Conservation (phyloP, 2,888 invertebrate genomes). For the Lucinisca nassula region DNA sequence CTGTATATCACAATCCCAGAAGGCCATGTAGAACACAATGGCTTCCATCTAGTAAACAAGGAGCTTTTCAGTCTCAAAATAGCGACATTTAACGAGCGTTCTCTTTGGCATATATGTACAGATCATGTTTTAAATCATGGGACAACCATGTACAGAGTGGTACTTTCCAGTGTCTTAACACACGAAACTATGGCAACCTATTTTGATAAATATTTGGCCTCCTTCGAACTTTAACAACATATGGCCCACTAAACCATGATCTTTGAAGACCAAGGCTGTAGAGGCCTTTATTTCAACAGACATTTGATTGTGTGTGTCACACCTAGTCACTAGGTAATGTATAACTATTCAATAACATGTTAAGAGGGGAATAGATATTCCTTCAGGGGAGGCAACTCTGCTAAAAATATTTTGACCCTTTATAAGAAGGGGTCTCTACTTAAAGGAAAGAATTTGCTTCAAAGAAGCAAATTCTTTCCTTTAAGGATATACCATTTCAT, state of each 20-base stretch:
- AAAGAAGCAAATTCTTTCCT: no score
- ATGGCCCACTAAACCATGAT: neutral
- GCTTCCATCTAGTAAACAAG: no score
- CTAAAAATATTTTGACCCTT: no score
- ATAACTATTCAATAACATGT: neutral
- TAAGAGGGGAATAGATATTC: no score
- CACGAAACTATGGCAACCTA: slow-evolving; percentile 13
- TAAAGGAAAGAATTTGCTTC: no score
- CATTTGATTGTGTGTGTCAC: no score
- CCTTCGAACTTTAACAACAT: neutral
- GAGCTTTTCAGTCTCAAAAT: neutral
- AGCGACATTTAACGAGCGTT: neutral
- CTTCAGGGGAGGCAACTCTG: no score
- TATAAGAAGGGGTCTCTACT: no score
- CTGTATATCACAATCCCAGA: neutral
- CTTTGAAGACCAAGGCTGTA: neutral
- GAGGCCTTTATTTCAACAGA: no score
- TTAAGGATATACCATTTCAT: no score
- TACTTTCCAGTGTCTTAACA: neutral
- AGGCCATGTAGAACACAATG: neutral
- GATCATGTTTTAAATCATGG: neutral
- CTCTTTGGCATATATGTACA: neutral
- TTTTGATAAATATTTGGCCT: neutral
- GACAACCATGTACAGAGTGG: neutral
- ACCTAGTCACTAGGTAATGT: neutral